Base-by-base conservation (phyloP, 1,140 invertebrate species). In the Drosophila carrolli region DNA sequence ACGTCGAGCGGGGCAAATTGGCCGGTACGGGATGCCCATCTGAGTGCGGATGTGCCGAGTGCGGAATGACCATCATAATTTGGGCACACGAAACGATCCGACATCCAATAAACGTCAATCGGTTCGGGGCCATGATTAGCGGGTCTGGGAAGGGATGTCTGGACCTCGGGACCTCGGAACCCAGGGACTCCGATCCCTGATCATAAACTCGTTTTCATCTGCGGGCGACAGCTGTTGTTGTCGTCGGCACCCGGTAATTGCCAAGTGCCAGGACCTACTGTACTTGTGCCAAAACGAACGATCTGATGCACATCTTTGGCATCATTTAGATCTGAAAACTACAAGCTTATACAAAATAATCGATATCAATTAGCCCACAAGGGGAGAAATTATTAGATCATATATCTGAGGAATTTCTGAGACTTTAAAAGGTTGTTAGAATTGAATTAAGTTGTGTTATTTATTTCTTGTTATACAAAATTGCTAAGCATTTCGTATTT, bases 31-130 rank as follows among this genome's bases (percentile, higher is more conserved):
- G 23, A 13, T 13, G 46, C 11, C 16, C 16, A 16, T 16, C 16
- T 16, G 4, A 23, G 23, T 23, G 46, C 2, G 19, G 23, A 47
- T 27, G n/a, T 7, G 7, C 5, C 29, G 23, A 7, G 29, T 7
- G 6, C 29, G 5, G 47, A 19, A 10, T 6, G 73, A 51, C 77
- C 77, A 73, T 86, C 78, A 85, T 85, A 78, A 81, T 76, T 75
- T 71, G 9, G 29, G 67, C 53, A 60, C 78, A 81, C 65, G 74
- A 82, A 82, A 70, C 51, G 67, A 66, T 67, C 67, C 67, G 29
- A 71, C 66, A 70, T 56, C 78, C 70, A 81, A 86, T 81, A 81
- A 86, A 78, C 80, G 75, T 51, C 59, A 68, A 60, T 74, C 56
- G 67, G 29, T 29, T 57, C 13, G 62, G 58, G n/a, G 10, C 14